phyloP scores from a whole-genome alignment of 2,888 invertebrate species.

The Brachyptera risi region DNA sequence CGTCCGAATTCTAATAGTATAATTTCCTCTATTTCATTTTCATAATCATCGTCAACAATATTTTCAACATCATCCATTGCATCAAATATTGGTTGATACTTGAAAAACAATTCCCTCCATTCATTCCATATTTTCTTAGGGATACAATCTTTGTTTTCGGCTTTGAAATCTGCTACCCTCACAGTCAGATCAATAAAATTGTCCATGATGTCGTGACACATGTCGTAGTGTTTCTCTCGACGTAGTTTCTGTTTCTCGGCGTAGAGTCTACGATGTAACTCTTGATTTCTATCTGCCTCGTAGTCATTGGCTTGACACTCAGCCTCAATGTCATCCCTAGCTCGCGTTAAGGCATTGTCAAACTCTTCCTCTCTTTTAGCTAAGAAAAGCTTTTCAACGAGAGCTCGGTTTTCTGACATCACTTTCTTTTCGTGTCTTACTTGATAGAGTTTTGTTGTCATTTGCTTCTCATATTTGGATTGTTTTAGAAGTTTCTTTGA shows the following conservation, averaged over 20 bases:
- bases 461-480: constrained; percentile 62
- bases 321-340: neutral
- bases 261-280: constrained; percentile 53
- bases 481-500: constrained; percentile 56
- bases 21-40: constrained; percentile 46
- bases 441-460: constrained; percentile 59
- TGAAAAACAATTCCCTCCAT: constrained; percentile 55
- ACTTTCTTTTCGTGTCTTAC: constrained; percentile 55
- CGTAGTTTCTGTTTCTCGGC: constrained; percentile 52
- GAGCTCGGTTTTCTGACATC: constrained; percentile 51
- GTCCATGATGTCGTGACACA: constrained; percentile 52
- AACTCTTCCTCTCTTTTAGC: constrained; percentile 47
- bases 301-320: neutral
- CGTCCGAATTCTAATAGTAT: constrained; percentile 50
- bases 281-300: constrained; percentile 38
- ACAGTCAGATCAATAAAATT: constrained; percentile 55
- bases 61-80: constrained; percentile 47
- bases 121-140: constrained; percentile 50
- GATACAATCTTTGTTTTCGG: constrained; percentile 44
- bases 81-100: constrained; percentile 53
- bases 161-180: constrained; percentile 50
- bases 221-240: constrained; percentile 45
- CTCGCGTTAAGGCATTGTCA: constrained; percentile 36
- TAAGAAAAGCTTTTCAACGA: constrained; percentile 50
- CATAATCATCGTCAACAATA: constrained; percentile 42